Base-by-base conservation (phyloP, 2,888 invertebrate species). In the Lycocerus yunnanus region DNA sequence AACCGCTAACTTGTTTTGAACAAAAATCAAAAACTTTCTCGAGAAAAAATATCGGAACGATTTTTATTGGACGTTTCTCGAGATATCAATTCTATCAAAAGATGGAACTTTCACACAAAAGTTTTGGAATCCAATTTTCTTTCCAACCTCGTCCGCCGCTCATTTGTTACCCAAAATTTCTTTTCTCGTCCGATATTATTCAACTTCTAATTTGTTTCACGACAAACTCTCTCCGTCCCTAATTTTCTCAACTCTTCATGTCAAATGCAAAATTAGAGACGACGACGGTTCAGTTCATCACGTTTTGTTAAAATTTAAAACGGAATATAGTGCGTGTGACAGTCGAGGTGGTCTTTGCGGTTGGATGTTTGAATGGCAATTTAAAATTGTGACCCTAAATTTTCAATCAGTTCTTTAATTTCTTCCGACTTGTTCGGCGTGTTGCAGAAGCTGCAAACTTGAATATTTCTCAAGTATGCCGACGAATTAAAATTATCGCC, bases 261-360 rank as follows among this genome's bases (percentile, higher is more conserved):
- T 63, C 61, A 63, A 63, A 63, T n/a, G 20, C 61, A 63, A 63
- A 61, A 63, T 63, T 63, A 20, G 20, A 63, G 16, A 18, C 61
- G 20, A 18, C 61, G 20, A 18, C 20, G 18, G 20, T 6, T 63
- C 16, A 3, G 20, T 16, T 63, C 61, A 63, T 18, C 61, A 63
- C 61, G 61, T 63, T 63, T 63, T 15, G 61, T 63, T 63, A 63
- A 20, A 63, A 63, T 63, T 63, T 18, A 63, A 69, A 75, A 69
- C 60, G 71, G 69, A 69, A 72, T 20, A 69, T 20, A 69, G 66
- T 65, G 63, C 63, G 13, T 65, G 65, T 65, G 73, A 69, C 73
- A 69, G 70, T 24, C 24, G 16, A 18, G 15, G 69, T 61, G 66
- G 71, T 68, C 15, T 14, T 63, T 66, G 71, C 27, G 68, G 68